Percentiles rank a stretch among this genome's conserved stretches.
Conservation (phyloP, 2,113 vertebrate species). For the Oceanodroma tethys region DNA sequence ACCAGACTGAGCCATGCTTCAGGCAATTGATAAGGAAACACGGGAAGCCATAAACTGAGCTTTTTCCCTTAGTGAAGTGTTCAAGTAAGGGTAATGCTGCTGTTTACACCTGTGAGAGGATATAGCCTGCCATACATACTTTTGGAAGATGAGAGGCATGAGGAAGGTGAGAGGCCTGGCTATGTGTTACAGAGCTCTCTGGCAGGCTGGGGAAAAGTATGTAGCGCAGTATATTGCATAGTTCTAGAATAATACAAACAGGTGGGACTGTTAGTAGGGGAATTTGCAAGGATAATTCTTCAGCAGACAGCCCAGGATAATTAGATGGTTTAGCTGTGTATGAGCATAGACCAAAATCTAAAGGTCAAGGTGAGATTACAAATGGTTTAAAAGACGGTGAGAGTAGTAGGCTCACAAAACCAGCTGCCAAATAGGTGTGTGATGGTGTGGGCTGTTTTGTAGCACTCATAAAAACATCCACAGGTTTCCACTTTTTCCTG, state of each 20-base stretch:
- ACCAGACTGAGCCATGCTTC: background rate
- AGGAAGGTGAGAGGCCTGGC: background rate
- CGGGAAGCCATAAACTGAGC: background rate
- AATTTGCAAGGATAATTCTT: background rate
- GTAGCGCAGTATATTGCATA: background rate
- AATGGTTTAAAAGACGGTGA: background rate
- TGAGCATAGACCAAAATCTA: background rate
- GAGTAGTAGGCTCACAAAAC: background rate
- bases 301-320: background rate
- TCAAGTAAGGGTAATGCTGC: background rate
- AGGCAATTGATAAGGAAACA: background rate
- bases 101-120: background rate
- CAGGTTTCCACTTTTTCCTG: background rate
- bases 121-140: background rate
- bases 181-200: background rate
- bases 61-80: background rate
- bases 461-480: background rate
- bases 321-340: background rate
- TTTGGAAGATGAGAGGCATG: background rate
- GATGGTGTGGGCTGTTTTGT: background rate
- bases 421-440: background rate
- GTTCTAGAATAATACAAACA: background rate
- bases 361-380: background rate
- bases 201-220: background rate
- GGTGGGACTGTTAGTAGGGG: background rate